Evolutionary conservation across 2,888 invertebrate species (phyloP), one percentile per base, ranked within the genome.

Genomic region (Vesta saturnalis): DNA sequence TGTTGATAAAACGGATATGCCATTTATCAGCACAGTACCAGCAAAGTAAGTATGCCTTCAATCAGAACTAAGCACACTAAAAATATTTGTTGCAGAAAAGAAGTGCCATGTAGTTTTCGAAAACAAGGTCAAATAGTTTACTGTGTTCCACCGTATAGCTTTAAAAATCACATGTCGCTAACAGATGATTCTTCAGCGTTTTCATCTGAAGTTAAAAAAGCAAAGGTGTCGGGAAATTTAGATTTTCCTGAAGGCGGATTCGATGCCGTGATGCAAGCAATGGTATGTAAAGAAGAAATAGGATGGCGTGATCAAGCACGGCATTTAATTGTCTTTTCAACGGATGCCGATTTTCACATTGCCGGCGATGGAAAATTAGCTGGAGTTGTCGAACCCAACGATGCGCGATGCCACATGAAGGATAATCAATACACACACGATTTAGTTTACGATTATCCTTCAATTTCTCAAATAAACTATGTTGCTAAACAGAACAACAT

Each of bases 201-300:
- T 74, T 76, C 84, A 73, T 67, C 76, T 0, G 75, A 81, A 55
- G 83, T 91, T 0, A 64, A 57, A 0, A 72, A 78, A 0, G 85
- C 86, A 0, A 73, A 80, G 4, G 80, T 85, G 21, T 89, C 89
- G 0, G 81, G 80, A 1, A 90, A 90, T 82, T 79, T 90, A 63
- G 82, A 83, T 67, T 70, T 81, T 5, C 84, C 84, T 0, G 95
- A 96, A 84, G 94, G 95, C 5, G 94, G 95, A 0, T 88, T 96
- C 57, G 96, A 96, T 81, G 96, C 94, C 1, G 86, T 96, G 21
- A 92, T 96, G 86, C 96, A 96, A 84, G 92, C 90, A 0, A 91
- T 95, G 68, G 91, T 89, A 3, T 92, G 92, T 77, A 83, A 87
- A 72, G 76, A 90, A 12, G 82, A 88, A 74, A 92, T 95, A 75